These are phyloP conservation scores for Drosophila varians DNA, from an alignment of 1,140 invertebrate species.

Conservation along the genomic window DNA sequence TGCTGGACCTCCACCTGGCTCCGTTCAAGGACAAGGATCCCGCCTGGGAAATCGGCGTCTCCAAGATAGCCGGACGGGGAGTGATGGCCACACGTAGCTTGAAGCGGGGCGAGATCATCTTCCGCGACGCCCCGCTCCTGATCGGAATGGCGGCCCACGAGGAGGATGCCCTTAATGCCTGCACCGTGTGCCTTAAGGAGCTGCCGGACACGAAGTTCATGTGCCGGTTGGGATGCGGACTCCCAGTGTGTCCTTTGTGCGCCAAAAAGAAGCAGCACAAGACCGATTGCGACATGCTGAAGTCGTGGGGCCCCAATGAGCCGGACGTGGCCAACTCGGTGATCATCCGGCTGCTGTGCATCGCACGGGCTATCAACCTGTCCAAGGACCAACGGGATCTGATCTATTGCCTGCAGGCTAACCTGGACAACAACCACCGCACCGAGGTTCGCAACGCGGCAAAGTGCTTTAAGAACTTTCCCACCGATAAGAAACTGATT, in stretches of 20 bases:
- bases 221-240: conserved; percentile 84
- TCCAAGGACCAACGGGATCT: conserved; percentile 85
- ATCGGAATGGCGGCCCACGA: conserved; percentile 85
- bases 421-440: conserved; percentile 85
- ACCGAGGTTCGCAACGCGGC: conserved; percentile 87
- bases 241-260: conserved; percentile 85
- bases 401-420: conserved; percentile 85
- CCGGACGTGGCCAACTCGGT: conserved; percentile 85
- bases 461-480: conserved; percentile 85
- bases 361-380: conserved; percentile 86
- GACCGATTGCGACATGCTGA: conserved; percentile 86
- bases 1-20: conserved; percentile 73
- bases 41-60: conserved; percentile 76
- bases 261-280: conserved; percentile 85
- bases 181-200: conserved; percentile 68
- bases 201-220: conserved; percentile 83
- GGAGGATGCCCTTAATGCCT: conserved; percentile 72
- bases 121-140: conserved; percentile 87
- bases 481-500: conserved; percentile 83
- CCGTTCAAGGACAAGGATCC: conserved; percentile 82
- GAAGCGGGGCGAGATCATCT: conserved; percentile 87
- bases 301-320: conserved; percentile 84
- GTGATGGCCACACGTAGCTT: conserved; percentile 87
- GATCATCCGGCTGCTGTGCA: conserved; percentile 85
- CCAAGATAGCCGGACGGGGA: conserved; percentile 84